phyloP scores from a whole-genome alignment of 2,113 vertebrate genomes.

The Arizona elegans region DNA sequence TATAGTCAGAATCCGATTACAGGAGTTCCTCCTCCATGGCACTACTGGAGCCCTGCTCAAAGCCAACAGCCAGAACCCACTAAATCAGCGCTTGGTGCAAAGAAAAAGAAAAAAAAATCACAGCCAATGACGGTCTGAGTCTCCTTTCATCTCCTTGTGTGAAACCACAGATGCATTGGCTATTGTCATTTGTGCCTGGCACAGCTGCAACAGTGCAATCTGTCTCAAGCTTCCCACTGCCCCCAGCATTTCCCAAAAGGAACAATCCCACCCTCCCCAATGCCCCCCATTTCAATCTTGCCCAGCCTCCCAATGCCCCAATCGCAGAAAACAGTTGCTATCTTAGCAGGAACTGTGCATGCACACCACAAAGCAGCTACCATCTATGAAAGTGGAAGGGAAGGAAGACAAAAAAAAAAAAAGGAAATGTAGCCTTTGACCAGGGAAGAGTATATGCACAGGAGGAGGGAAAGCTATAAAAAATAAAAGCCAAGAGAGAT shows the following conservation, averaged over 20 bases:
- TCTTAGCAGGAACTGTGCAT: conserved; percentile 1
- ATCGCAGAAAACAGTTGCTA: neutral
- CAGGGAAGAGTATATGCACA: neutral
- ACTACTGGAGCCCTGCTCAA: conserved; percentile 15
- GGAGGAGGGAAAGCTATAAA: neutral
- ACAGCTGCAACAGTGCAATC: neutral
- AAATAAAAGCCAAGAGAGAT: neutral
- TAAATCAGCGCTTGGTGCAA: conserved; percentile 5
- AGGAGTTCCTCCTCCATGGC: neutral
- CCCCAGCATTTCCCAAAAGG: neutral
- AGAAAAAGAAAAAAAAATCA: neutral
- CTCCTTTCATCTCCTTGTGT: neutral
- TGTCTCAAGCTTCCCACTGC: neutral
- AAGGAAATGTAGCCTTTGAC: neutral
- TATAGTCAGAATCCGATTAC: neutral
- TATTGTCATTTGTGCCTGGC: neutral
- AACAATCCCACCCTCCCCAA: neutral
- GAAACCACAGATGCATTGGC: neutral
- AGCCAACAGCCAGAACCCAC: neutral
- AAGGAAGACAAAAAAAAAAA: neutral
- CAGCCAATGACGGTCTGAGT: neutral
- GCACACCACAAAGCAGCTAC: conserved; percentile 26
- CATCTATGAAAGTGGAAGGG: conserved; percentile 1
- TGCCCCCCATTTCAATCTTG: neutral
- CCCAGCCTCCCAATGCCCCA: conserved; percentile 13